Percentiles rank a stretch among this genome's conserved stretches.
These are phyloP conservation scores for Leucosticte australis DNA, from an alignment of 2,113 vertebrate genomes.

Conservation along the genomic window DNA sequence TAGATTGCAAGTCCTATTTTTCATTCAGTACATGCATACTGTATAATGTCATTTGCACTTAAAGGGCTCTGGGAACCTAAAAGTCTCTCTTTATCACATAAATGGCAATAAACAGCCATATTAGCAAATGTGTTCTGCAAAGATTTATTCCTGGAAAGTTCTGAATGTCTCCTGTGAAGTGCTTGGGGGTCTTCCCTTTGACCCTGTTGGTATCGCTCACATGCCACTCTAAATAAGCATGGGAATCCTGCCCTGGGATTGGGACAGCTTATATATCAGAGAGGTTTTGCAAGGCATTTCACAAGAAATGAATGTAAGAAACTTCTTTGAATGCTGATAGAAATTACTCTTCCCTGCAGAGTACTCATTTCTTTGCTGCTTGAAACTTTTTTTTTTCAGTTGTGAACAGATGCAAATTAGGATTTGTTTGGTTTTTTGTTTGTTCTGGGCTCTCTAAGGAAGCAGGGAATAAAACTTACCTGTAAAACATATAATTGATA, in stretches of 20 bases:
- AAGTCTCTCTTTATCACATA: slow-evolving; percentile 2
- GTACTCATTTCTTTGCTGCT: not conserved
- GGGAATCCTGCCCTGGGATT: not conserved
- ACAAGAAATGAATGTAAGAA: not conserved
- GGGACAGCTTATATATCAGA: not conserved
- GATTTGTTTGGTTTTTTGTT: slow-evolving; percentile 9
- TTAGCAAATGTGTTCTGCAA: not conserved
- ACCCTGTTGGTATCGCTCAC: not conserved
- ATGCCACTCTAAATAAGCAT: not conserved
- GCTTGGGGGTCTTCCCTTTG: not conserved
- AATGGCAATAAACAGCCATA: not conserved
- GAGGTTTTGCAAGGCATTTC: not conserved
- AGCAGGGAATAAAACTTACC: not conserved
- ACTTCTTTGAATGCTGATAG: not conserved
- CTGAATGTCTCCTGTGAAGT: not conserved
- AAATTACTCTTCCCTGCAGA: not conserved
- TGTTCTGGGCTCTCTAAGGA: not conserved
- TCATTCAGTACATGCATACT: not conserved
- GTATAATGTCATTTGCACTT: not conserved
- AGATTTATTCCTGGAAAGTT: slow-evolving; percentile 1
- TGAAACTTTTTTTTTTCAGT: not conserved
- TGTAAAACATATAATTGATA: not conserved
- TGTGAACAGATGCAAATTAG: not conserved
- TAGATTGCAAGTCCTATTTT: not conserved
- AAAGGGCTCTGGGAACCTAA: not conserved